These are phyloP conservation scores for Hesperia comma DNA, from an alignment of 2,888 invertebrate genomes.

Conservation along the genomic window DNA sequence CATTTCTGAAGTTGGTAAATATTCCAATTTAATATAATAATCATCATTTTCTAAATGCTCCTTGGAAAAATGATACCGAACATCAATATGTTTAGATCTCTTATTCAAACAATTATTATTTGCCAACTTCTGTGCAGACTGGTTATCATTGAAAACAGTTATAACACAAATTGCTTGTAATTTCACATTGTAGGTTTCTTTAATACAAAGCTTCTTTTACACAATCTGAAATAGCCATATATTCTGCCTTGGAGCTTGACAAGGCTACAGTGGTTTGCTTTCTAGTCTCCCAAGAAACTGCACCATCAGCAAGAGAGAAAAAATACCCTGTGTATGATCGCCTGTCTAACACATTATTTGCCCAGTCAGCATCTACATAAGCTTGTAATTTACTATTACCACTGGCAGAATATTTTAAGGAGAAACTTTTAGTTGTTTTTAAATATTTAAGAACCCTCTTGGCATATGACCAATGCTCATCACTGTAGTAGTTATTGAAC, in stretches of 20 bases:
- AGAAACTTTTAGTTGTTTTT: not conserved
- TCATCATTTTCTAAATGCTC: too few relatives aligned
- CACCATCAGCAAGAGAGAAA: not conserved
- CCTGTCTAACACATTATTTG: not conserved
- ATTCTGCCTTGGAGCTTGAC: not conserved
- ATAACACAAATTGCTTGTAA: too few relatives aligned
- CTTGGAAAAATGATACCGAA: too few relatives aligned
- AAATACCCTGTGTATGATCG: conserved; percentile 6
- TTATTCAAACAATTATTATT: too few relatives aligned
- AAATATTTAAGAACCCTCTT: conserved; percentile 12
- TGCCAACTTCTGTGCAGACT: too few relatives aligned
- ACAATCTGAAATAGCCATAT: conserved; percentile 3
- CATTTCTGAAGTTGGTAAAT: not conserved
- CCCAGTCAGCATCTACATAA: too few relatives aligned
- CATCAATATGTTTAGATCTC: too few relatives aligned
- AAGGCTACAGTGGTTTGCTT: conserved; percentile 3
- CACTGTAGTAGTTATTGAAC: not conserved
- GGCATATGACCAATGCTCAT: not conserved
- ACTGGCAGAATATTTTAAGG: not conserved
- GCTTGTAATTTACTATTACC: conserved; percentile 4
- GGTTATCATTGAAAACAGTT: too few relatives aligned
- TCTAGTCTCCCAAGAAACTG: not conserved
- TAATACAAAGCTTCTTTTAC: conserved; percentile 12
- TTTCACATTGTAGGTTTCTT: conserved; percentile 7
- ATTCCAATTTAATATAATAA: not conserved